phyloP scores from a whole-genome alignment of 2,797 vertebrate genomes.

The Spondyliosoma cantharus region DNA sequence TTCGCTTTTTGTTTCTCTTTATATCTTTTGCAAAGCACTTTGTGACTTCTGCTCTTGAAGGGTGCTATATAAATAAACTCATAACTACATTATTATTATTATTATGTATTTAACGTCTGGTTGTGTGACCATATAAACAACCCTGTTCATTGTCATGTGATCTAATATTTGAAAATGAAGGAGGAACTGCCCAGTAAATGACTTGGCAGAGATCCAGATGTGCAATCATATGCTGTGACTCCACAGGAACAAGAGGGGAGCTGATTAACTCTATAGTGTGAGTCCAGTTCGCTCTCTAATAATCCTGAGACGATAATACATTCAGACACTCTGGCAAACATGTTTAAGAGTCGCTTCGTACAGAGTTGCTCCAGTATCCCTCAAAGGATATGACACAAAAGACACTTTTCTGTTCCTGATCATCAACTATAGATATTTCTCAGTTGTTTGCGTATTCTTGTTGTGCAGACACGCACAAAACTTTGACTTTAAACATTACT shows the following conservation, averaged over 20 bases:
- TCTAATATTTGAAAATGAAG: background rate
- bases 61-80: too few species aligned
- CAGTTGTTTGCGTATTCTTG: background rate
- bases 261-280: background rate
- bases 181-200: background rate
- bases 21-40: too few species aligned
- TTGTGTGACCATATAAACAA: background rate
- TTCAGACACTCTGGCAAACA: background rate
- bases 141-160: background rate
- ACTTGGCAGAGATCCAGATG: background rate
- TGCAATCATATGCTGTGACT: background rate
- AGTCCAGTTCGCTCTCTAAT: background rate
- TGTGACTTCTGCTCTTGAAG: too few species aligned
- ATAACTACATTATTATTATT: too few species aligned
- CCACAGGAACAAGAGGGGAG: background rate
- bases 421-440: background rate
- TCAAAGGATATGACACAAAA: background rate
- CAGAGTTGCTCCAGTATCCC: background rate
- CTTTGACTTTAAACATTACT: background rate
- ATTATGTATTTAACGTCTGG: background rate
- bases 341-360: too few species aligned
- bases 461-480: background rate
- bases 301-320: background rate
- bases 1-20: too few species aligned
- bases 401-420: background rate